Percentiles rank a stretch among this genome's conserved stretches.
Evolutionary conservation across 2,113 vertebrate species (phyloP).

Genomic region (Melanostigma gelatinosum): DNA sequence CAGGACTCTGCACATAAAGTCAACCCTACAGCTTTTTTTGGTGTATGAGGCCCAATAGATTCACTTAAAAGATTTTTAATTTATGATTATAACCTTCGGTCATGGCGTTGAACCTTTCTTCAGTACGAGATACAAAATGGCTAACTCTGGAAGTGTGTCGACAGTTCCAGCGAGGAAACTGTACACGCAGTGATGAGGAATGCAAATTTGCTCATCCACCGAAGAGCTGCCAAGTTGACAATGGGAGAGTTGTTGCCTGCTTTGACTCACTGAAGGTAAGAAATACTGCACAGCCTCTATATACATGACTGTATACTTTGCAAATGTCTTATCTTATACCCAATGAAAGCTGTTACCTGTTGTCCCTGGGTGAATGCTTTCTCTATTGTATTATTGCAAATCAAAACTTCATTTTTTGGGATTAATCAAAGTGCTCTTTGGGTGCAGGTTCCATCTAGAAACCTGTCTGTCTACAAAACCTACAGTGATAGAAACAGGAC

Average conservation of each 20-base stretch:
- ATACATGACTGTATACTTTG: no score
- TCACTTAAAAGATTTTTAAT: constrained; percentile 27
- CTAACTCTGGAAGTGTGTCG: constrained; percentile 96
- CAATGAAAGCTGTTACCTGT: not conserved
- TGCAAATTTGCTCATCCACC: constrained; percentile 99
- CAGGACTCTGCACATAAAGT: constrained; percentile 40
- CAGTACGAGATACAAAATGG: constrained; percentile 96
- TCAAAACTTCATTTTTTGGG: not conserved
- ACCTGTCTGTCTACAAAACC: not conserved
- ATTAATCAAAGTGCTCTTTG: not conserved
- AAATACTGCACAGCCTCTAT: constrained; percentile 30
- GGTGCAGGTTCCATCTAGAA: not conserved
- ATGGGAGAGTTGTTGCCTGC: constrained; percentile 96
- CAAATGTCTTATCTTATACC: not conserved
- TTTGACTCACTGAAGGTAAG: constrained; percentile 98
- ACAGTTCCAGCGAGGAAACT: constrained; percentile 96
- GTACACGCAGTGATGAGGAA: constrained; percentile 96
- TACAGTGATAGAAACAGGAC: not conserved
- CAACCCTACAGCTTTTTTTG: constrained; percentile 20
- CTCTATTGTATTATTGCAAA: not conserved
- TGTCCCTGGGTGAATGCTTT: not conserved
- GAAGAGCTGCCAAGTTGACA: constrained; percentile 98
- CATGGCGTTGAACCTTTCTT: constrained; percentile 95
- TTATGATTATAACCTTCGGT: constrained; percentile 62
- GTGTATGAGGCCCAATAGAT: constrained; percentile 30